Conservation (phyloP, 2,797 vertebrate species). For the Leptodactylus fallax region DNA sequence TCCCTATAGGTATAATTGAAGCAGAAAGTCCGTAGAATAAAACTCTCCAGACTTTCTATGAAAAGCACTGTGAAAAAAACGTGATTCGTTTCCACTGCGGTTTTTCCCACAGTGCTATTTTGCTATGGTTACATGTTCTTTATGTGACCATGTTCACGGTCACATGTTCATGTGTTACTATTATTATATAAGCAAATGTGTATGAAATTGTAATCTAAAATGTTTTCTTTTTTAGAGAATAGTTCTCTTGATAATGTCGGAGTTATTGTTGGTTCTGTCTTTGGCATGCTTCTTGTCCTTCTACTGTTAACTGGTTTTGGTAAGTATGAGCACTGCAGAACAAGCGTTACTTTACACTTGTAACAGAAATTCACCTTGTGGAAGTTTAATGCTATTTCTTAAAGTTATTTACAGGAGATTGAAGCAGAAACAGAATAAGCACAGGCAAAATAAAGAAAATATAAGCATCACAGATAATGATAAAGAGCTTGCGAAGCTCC, state of each 20-base stretch:
- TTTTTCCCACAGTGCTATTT: not conserved
- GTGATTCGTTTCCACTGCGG: too few species aligned
- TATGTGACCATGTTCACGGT: too few species aligned
- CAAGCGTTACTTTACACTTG: not conserved
- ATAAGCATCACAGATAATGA: not conserved
- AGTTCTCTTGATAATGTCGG: slow-evolving; percentile 3
- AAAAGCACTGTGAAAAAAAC: too few species aligned
- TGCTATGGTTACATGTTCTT: not conserved
- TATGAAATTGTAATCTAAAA: not conserved
- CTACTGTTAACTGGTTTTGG: slow-evolving; percentile 36
- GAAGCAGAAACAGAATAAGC: slow-evolving; percentile 22
- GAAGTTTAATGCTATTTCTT: not conserved
- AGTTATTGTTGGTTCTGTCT: slow-evolving; percentile 31
- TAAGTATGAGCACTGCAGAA: slow-evolving; percentile 23
- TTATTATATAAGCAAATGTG: not conserved
- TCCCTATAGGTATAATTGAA: too few species aligned
- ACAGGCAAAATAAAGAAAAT: not conserved
- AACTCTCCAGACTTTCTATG: too few species aligned
- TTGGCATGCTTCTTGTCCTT: slow-evolving; percentile 22
- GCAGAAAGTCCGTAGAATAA: too few species aligned
- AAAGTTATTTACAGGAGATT: slow-evolving; percentile 4
- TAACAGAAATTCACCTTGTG: not conserved
- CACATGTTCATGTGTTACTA: not conserved
- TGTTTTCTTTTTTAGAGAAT: slow-evolving; percentile 15
- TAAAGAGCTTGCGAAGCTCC: slow-evolving; percentile 54